Conservation (phyloP, 2,888 invertebrate genomes). For the Onthophagus sagittarius region DNA sequence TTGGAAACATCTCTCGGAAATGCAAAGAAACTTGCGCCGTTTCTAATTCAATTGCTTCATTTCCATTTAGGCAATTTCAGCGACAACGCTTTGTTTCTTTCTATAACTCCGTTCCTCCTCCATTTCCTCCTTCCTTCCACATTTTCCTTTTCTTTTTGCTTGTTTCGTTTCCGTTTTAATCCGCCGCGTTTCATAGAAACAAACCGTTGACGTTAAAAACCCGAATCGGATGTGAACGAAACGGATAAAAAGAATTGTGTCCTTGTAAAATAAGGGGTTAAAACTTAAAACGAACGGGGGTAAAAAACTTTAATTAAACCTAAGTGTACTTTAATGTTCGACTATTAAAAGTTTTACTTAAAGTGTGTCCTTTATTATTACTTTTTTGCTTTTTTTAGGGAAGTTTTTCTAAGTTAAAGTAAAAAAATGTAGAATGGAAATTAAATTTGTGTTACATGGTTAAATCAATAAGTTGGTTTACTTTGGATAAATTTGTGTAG, state of each 20-base stretch:
- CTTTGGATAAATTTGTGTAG: no score
- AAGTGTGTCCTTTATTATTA: not conserved
- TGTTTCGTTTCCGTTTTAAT: not conserved
- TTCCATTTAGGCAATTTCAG: not conserved
- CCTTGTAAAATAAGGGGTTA: not conserved
- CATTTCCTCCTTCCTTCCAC: not conserved
- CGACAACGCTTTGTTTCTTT: not conserved
- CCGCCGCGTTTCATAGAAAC: not conserved
- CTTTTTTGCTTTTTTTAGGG: not conserved
- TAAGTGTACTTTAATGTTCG: not conserved
- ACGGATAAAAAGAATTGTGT: not conserved
- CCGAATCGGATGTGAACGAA: not conserved
- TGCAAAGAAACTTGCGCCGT: not conserved
- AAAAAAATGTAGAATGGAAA: no score
- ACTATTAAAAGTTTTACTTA: not conserved
- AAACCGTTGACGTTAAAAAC: not conserved
- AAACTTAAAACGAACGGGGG: not conserved
- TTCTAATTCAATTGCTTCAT: not conserved
- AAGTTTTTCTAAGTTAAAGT: not conserved
- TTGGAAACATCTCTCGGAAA: no score
- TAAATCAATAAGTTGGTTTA: no score
- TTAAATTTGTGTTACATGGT: no score
- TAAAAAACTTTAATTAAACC: not conserved
- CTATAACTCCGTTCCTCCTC: not conserved
- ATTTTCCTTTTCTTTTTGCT: no score